phyloP scores from a whole-genome alignment of 2,797 vertebrate species.

The Anguilla pacifica region DNA sequence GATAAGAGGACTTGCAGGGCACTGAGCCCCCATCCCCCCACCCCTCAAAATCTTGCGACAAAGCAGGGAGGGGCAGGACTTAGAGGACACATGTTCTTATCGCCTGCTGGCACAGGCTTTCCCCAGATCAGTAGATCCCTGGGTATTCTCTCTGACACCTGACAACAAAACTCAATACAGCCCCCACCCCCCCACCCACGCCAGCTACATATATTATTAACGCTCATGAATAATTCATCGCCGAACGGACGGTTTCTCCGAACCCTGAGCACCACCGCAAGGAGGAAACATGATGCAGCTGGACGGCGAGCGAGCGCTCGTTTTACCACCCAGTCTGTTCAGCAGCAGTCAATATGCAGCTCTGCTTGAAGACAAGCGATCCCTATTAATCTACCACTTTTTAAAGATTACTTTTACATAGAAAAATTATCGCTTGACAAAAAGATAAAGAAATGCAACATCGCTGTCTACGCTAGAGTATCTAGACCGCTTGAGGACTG shows the following conservation, averaged over 20 bases:
- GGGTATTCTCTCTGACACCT: constrained; percentile 26
- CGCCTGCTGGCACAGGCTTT: constrained; percentile 8
- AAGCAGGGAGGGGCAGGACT: not conserved
- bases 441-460: not conserved
- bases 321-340: not conserved
- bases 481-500: constrained; percentile 22
- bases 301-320: not conserved
- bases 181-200: not conserved
- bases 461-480: constrained; percentile 9
- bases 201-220: constrained; percentile 27
- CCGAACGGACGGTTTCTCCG: constrained; percentile 11
- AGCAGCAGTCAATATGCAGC: not conserved
- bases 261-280: constrained; percentile 28
- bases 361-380: not conserved
- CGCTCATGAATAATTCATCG: constrained; percentile 28
- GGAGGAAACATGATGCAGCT: constrained; percentile 23
- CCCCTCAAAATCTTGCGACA: not conserved
- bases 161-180: constrained; percentile 10
- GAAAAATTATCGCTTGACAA: not conserved
- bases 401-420: not conserved
- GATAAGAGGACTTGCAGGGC: no score
- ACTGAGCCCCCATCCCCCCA: not conserved
- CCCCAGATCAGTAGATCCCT: not conserved
- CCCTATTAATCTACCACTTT: not conserved
- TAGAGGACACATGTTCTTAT: constrained; percentile 3